Percentiles rank a stretch among this genome's conserved stretches.
Evolutionary conservation across 1,140 invertebrate genomes (phyloP).

Genomic region (Penaeus chinensis): DNA sequence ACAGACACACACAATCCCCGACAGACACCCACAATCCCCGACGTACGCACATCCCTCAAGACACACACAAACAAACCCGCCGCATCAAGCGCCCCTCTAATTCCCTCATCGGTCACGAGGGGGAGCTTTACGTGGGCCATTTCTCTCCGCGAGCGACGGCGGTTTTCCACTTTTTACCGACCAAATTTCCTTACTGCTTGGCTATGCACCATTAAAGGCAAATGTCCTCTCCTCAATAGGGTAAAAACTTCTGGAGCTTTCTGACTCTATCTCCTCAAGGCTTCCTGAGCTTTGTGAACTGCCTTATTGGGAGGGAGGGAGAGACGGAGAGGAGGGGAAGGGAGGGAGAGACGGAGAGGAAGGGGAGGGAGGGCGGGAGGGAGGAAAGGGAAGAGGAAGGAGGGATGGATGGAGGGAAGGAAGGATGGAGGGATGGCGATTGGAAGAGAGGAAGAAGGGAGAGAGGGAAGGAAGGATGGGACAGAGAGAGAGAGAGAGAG

Average conservation of each 20-base stretch:
- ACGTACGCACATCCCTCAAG: too few relatives aligned
- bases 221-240: conserved; percentile 53
- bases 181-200: conserved; percentile 59
- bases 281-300: conserved; percentile 43
- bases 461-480: too few relatives aligned
- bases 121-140: conserved; percentile 23
- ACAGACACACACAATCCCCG: too few relatives aligned
- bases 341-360: background rate
- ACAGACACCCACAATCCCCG: too few relatives aligned
- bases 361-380: too few relatives aligned
- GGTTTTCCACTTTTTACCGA: conserved; percentile 55
- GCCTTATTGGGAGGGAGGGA: background rate
- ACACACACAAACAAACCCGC: too few relatives aligned
- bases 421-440: too few relatives aligned
- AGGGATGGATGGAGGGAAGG: too few relatives aligned
- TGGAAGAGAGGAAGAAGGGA: too few relatives aligned
- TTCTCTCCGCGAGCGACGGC: conserved; percentile 36
- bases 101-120: background rate
- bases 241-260: conserved; percentile 48
- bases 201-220: conserved; percentile 58
- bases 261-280: conserved; percentile 43
- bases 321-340: background rate
- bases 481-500: too few relatives aligned
- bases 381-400: too few relatives aligned
- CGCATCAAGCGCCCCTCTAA: background rate